Evolutionary conservation across 2,888 invertebrate genomes (phyloP), one percentile per base, ranked within the genome.

Genomic region (Tenthredo livida): DNA sequence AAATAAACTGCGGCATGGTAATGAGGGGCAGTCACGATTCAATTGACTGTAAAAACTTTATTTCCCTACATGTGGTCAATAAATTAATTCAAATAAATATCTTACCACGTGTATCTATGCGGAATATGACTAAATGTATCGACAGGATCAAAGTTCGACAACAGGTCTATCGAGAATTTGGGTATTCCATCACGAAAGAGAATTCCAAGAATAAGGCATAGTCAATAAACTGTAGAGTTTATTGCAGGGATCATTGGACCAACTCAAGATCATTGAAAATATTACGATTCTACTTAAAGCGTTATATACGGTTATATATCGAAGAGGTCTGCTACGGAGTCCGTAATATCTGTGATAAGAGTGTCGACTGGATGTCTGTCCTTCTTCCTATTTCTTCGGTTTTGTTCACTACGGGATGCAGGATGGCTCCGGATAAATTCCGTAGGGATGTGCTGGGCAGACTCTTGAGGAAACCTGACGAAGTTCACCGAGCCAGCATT

Each of bases 301-400:
- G n/a, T n/a, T n/a, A n/a, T n/a, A n/a, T 40, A 21, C 17, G 21
- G 84, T 87, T 83, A 89, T 85, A 88, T 86, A 37, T 88, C 89
- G 58, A 89, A 88, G 77, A 89, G 80, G 77, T 89, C 88, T 33
- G 86, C 86, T 2, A 89, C 89, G 5, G 88, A 87, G 67, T 89
- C 89, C 10, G 85, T 86, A 40, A 89, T 86, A 12, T 89, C 88
- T 15, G 88, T 87, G n/a, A 89, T 86, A 67, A 89, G 86, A 54
- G 85, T 84, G 67, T 87, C 87, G 10, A 89, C 85, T 6, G 89
- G 87, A 86, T 88, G 85, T 80, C 86, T 84, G 4, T 50, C 67
- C 10, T 84, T 84, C 9, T 37, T 47, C 78, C 85, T n/a, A 72
- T 47, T 40, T 47, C 82, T 17, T 40, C 85, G 80, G 78, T 84